Conservation (phyloP, 2,113 vertebrate species). For the Equus quagga region DNA sequence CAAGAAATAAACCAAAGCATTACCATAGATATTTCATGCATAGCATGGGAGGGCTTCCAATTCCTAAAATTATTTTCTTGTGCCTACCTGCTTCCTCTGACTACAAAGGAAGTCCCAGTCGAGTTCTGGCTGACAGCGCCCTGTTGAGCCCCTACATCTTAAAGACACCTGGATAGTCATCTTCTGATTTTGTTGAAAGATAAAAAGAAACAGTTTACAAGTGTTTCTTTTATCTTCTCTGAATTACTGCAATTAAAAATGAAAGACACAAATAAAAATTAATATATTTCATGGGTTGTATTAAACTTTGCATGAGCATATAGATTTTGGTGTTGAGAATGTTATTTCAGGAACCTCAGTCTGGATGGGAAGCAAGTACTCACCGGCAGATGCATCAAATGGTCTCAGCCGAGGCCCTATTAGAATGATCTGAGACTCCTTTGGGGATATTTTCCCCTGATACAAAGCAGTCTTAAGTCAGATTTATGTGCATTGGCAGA, state of each 20-base stretch:
- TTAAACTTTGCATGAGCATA: not conserved
- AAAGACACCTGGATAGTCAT: not conserved
- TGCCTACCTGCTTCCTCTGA: not conserved
- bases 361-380: not conserved
- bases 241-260: not conserved
- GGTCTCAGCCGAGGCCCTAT: not conserved
- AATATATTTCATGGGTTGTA: not conserved
- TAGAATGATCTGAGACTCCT: constrained; percentile 38
- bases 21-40: not conserved
- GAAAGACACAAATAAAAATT: not conserved
- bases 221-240: not conserved
- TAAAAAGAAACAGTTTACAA: not conserved
- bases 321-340: not conserved
- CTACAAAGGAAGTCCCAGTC: not conserved
- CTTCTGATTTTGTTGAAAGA: constrained; percentile 17
- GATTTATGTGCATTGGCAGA: constrained; percentile 63
- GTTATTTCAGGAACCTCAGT: constrained; percentile 23
- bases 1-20: not conserved
- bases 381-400: not conserved
- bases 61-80: not conserved
- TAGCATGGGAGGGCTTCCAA: not conserved
- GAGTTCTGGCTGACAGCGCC: not conserved
- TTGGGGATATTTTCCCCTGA: constrained; percentile 45
- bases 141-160: not conserved
- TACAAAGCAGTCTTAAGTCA: constrained; percentile 65